Percentiles rank a stretch among this genome's conserved stretches.
Evolutionary conservation across 2,797 vertebrate species (phyloP).

Genomic region (Chloroceryle amazona): DNA sequence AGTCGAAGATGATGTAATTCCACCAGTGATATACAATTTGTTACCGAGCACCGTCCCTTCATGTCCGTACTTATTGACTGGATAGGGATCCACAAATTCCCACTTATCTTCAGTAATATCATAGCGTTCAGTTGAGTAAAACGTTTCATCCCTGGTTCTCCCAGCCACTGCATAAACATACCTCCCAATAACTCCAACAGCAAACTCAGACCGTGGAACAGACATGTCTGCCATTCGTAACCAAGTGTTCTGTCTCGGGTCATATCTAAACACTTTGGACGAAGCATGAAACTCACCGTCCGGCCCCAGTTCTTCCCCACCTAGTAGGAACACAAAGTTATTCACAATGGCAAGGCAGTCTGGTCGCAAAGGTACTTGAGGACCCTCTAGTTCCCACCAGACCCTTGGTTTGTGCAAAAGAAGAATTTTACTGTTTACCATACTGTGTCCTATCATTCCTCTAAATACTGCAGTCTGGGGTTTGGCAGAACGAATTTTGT

Average conservation of each 20-base stretch:
- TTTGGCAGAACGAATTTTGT: conserved; percentile 95
- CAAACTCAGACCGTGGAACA: conserved; percentile 97
- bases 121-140: conserved; percentile 97
- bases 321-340: conserved; percentile 97
- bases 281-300: conserved; percentile 99
- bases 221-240: conserved; percentile 99
- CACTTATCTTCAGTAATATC: conserved; percentile 97
- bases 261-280: conserved; percentile 98
- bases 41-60: conserved; percentile 96
- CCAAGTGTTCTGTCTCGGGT: conserved; percentile 97
- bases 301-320: conserved; percentile 96
- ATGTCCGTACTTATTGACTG: conserved; percentile 98
- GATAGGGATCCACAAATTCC: conserved; percentile 98
- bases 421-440: conserved; percentile 99
- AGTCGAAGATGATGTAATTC: conserved; percentile 98
- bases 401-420: conserved; percentile 96
- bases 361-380: conserved; percentile 95
- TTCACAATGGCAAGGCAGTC: conserved; percentile 98
- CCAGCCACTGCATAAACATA: conserved; percentile 97
- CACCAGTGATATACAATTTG: conserved; percentile 96
- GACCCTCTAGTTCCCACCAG: conserved; percentile 99
- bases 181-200: conserved; percentile 96
- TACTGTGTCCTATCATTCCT: conserved; percentile 99
- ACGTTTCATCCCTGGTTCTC: conserved; percentile 96
- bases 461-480: conserved; percentile 97